Evolutionary conservation across 2,113 vertebrate genomes (phyloP).

Genomic region (Seriola quinqueradiata): DNA sequence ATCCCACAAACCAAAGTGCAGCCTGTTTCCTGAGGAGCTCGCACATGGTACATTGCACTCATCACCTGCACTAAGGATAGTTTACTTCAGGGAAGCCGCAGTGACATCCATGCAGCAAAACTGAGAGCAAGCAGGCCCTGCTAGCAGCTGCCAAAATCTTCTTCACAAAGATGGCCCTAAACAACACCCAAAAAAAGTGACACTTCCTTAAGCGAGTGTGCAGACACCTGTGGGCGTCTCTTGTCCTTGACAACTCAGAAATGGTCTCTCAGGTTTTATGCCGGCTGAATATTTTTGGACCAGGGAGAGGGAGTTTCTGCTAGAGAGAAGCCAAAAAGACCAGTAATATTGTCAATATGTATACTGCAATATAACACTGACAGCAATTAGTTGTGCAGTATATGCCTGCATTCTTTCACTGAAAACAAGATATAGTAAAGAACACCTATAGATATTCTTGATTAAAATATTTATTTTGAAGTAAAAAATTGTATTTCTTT

Average conservation of each 20-base stretch:
- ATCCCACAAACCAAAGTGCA: constrained; percentile 34
- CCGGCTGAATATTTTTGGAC: constrained; percentile 56
- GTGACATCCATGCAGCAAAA: constrained; percentile 29
- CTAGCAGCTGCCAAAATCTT: constrained; percentile 14
- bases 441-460: constrained; percentile 4
- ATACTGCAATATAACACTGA: not conserved
- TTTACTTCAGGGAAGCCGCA: constrained; percentile 30
- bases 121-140: constrained; percentile 14
- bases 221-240: constrained; percentile 67
- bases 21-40: constrained; percentile 30
- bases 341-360: constrained; percentile 21
- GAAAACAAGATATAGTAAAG: not conserved
- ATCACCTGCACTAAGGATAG: constrained; percentile 35
- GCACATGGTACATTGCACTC: constrained; percentile 19
- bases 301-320: constrained; percentile 15
- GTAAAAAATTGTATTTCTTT: not conserved
- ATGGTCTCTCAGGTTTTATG: constrained; percentile 39
- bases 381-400: not conserved
- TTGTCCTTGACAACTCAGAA: constrained; percentile 55
- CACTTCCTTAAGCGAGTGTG: constrained; percentile 42
- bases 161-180: constrained; percentile 28
- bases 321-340: constrained; percentile 11
- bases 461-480: constrained; percentile 13
- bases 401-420: not conserved
- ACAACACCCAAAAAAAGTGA: constrained; percentile 53